Base-by-base conservation (phyloP, 2,113 vertebrate genomes). In the Sisor rabdophorus region DNA sequence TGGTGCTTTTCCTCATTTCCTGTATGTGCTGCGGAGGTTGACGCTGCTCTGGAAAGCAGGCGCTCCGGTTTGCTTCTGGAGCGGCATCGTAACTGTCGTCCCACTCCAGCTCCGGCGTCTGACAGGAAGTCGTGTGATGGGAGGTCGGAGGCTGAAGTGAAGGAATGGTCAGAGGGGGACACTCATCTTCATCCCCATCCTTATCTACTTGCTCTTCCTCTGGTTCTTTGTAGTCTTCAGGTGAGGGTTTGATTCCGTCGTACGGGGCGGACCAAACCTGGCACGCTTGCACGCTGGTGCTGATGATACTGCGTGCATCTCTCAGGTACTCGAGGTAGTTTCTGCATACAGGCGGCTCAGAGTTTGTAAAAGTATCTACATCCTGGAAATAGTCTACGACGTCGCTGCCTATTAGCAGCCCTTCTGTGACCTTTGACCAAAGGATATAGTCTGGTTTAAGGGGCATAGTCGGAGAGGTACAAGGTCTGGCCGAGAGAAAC, bases 261-360 rank as follows among this genome's bases (percentile, higher is more conserved):
- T 99, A 99, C 0, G 92, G 90, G 3, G 95, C 93, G 0, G 97
- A 99, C 97, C 97, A 99, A 59, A 92, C 89, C 0, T 56, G 84
- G 81, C 96, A 98, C 1, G 95, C 95, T 76, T 90, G 89, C 87
- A 87, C 86, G 76, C 91, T 90, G 54, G 69, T 81, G 6, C 90
- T 77, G 50, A 99, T 93, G 76, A 90, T 89, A 63, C 87, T 81
- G 24, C 93, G 89, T 26, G 96, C 96, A 74, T 98, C 96, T 52
- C 86, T 92, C 36, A 99, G 91, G 85, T 98, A 98, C 80, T 96
- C 94, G 63, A 98, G 91, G 85, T 98, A 99, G 89, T 94, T 95
- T 32, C 93, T 92, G 60, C 96, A 93, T 88, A 94, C 88, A 71
- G 91, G 53, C 19, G 87, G 91, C 78, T 93, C 94, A 0, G 77